A percentile compares a stretch with the other conserved stretches of the same genome.
These are phyloP conservation scores for Tautogolabrus adspersus DNA, from an alignment of 2,113 vertebrate genomes.

Conservation along the genomic window DNA sequence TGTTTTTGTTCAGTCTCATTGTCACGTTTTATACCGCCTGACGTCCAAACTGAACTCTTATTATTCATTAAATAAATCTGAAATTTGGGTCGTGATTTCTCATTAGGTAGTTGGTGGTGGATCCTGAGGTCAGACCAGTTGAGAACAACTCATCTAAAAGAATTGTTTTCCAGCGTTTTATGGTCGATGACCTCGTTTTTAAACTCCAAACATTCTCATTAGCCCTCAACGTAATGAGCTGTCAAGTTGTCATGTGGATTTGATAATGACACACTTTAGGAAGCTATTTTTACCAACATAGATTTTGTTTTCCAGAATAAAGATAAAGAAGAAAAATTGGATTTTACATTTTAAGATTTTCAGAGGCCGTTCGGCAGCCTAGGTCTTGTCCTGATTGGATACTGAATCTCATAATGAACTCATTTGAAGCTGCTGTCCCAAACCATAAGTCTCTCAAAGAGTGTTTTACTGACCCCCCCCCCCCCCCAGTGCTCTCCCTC, in stretches of 20 bases:
- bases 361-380: not conserved
- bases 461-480: slow-evolving; percentile 5
- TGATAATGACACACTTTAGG: slow-evolving; percentile 42
- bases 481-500: not conserved
- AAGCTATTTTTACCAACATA: slow-evolving; percentile 31
- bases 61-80: no score
- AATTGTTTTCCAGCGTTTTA: not conserved
- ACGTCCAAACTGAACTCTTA: no score
- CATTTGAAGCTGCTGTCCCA: not conserved
- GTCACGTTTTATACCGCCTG: no score
- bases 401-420: no score
- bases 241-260: slow-evolving; percentile 41
- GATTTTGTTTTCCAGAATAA: not conserved
- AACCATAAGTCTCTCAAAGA: not conserved
- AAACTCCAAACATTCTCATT: slow-evolving; percentile 23
- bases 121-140: no score
- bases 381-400: not conserved
- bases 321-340: not conserved
- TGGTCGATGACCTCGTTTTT: slow-evolving; percentile 11
- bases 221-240: slow-evolving; percentile 45
- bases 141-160: no score
- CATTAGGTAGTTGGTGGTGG: no score
- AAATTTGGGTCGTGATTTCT: no score
- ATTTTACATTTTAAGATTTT: not conserved
- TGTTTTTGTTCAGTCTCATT: no score